phyloP scores from a whole-genome alignment of 2,113 vertebrate genomes.

The Plectropomus leopardus region DNA sequence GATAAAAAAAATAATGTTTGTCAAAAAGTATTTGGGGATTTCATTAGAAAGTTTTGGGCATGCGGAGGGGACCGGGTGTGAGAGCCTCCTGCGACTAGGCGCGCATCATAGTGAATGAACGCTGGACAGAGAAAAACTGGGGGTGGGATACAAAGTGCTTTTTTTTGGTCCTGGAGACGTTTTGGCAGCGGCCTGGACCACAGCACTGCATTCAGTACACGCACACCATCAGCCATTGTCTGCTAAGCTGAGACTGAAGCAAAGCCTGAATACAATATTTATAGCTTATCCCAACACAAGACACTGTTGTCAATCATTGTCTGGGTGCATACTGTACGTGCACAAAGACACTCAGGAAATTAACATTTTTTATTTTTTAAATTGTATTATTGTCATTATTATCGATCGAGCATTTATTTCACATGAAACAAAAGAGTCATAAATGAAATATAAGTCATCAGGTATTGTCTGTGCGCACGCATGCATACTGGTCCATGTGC shows the following conservation, averaged over 20 bases:
- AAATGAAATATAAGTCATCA: background rate
- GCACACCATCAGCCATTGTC: slow-evolving; percentile 81
- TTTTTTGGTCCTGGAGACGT: slow-evolving; percentile 76
- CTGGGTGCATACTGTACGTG: slow-evolving; percentile 19
- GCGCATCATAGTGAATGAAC: slow-evolving; percentile 86
- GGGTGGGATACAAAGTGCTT: slow-evolving; percentile 82
- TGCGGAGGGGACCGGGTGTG: slow-evolving; percentile 57
- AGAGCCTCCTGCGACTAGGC: slow-evolving; percentile 81
- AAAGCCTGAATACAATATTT: slow-evolving; percentile 75
- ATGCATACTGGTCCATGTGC: slow-evolving; percentile 39
- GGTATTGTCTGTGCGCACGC: slow-evolving; percentile 24
- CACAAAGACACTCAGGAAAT: background rate
- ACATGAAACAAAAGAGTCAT: background rate
- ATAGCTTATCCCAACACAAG: slow-evolving; percentile 57
- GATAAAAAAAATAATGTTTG: slow-evolving; percentile 57
- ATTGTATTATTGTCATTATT: background rate
- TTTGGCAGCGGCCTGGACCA: slow-evolving; percentile 78
- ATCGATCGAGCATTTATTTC: background rate
- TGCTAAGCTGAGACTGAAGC: slow-evolving; percentile 62
- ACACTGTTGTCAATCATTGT: slow-evolving; percentile 80
- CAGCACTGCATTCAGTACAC: slow-evolving; percentile 84
- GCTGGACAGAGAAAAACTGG: slow-evolving; percentile 69
- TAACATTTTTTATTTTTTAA: too few relatives aligned
- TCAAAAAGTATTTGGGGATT: slow-evolving; percentile 82
- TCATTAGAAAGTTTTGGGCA: slow-evolving; percentile 83